Conservation (phyloP, 64 coral and sea anemone genomes). For the Trachythela sp. region DNA sequence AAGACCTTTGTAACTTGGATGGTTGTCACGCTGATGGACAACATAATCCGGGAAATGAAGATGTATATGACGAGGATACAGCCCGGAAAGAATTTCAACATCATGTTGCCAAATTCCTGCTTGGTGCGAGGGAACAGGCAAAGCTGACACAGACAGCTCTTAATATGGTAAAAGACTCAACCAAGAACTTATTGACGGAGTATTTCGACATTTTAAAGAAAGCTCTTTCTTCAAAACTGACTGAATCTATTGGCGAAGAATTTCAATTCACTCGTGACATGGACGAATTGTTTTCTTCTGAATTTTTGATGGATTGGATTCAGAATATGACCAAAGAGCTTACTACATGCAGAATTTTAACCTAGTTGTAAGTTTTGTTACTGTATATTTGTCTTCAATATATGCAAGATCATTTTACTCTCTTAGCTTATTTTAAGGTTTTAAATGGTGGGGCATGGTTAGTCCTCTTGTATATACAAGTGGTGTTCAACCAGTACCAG, state of each 20-base stretch:
- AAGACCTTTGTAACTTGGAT: neutral
- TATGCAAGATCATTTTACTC: neutral
- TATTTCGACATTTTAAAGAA: neutral
- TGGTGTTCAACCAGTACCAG: too few relatives aligned
- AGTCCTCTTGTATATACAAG: too few relatives aligned
- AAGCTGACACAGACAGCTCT: neutral
- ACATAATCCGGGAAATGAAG: neutral
- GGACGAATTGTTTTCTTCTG: neutral
- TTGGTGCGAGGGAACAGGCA: neutral
- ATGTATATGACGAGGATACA: neutral
- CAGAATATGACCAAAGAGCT: neutral
- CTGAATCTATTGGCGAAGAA: neutral
- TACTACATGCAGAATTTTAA: neutral
- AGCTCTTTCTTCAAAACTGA: neutral
- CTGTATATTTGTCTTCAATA: neutral
- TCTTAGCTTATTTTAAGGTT: neutral
- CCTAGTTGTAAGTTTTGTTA: neutral
- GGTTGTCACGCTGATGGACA: neutral
- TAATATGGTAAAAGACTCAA: neutral
- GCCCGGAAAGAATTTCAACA: neutral
- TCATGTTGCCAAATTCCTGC: neutral
- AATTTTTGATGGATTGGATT: neutral
- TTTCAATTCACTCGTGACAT: neutral
- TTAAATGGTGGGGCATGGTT: too few relatives aligned
- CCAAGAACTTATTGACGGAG: neutral